Evolutionary conservation across 1,140 invertebrate species (phyloP).

Genomic region (Riptortus pedestris): DNA sequence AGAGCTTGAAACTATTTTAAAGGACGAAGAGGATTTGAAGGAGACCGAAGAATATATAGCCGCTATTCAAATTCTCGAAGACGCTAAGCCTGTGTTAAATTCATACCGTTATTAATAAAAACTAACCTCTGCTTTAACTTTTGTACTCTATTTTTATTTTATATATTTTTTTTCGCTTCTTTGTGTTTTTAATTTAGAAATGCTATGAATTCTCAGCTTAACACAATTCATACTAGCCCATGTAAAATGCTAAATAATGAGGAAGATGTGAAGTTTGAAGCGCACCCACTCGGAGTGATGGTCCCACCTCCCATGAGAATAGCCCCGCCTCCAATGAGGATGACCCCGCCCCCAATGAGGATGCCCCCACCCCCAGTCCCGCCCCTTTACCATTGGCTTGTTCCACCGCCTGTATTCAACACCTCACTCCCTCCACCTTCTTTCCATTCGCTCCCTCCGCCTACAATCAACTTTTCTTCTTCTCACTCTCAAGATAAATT

Average conservation of each 20-base stretch:
- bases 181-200: background rate
- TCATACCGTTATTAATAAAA: constrained; percentile 19
- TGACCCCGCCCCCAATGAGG: background rate
- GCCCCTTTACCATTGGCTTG: background rate
- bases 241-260: too few relatives aligned
- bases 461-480: background rate
- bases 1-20: constrained; percentile 61
- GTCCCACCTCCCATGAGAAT: too few relatives aligned
- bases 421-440: background rate
- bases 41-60: constrained; percentile 59
- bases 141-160: constrained; percentile 3
- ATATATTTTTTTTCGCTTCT: constrained; percentile 11
- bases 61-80: constrained; percentile 55
- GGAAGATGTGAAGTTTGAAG: too few relatives aligned
- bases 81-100: constrained; percentile 52
- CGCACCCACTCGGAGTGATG: too few relatives aligned
- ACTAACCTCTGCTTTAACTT: background rate
- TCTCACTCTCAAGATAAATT: constrained; percentile 5
- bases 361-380: background rate
- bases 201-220: background rate
- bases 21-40: constrained; percentile 62
- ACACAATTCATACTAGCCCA: too few relatives aligned
- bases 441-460: background rate
- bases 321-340: too few relatives aligned
- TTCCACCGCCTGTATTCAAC: background rate